Evolutionary conservation across 2,113 vertebrate species (phyloP).

Genomic region (Grammomys dolichurus): DNA sequence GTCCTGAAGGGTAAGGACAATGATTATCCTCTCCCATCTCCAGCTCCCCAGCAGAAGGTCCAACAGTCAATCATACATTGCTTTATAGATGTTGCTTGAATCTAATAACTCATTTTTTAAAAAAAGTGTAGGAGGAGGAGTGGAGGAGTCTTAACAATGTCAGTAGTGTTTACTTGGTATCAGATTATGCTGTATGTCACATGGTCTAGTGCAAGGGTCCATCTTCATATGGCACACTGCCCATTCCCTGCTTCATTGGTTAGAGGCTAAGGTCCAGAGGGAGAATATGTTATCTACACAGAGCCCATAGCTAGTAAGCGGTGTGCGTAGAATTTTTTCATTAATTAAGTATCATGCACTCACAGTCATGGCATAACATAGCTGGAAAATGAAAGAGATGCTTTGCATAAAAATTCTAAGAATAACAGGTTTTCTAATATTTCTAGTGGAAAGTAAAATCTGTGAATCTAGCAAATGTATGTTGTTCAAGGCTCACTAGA

Average conservation of each 20-base stretch:
- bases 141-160: neutral
- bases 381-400: neutral
- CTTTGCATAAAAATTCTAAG: neutral
- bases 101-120: neutral
- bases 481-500: neutral
- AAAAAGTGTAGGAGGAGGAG: neutral
- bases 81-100: neutral
- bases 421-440: neutral
- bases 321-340: neutral
- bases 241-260: neutral
- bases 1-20: constrained; percentile 40
- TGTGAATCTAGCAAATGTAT: neutral
- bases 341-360: neutral
- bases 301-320: neutral
- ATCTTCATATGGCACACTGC: neutral
- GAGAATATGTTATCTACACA: neutral
- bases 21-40: neutral
- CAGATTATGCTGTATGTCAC: neutral
- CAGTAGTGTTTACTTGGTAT: neutral
- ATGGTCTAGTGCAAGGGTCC: neutral
- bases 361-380: neutral
- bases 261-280: neutral
- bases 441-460: neutral
- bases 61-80: neutral
- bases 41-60: neutral